Conservation (phyloP, 2,797 vertebrate genomes). For the Lates japonicus region DNA sequence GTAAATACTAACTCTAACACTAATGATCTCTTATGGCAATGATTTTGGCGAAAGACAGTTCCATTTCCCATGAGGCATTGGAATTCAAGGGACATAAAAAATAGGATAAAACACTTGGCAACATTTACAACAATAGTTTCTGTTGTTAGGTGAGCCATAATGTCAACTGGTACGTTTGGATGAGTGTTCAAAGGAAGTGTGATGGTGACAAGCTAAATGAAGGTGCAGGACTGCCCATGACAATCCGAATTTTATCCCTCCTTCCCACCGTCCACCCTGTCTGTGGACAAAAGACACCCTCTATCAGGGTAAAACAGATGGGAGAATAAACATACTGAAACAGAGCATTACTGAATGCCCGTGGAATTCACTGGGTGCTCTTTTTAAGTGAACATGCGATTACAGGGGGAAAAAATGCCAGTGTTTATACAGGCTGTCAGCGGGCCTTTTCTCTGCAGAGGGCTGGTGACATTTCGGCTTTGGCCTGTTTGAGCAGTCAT, state of each 20-base stretch:
- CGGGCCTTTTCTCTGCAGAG: conserved; percentile 65
- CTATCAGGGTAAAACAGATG: conserved; percentile 66
- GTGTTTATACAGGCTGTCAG: conserved; percentile 84
- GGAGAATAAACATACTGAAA: conserved; percentile 66
- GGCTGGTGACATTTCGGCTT: conserved; percentile 79
- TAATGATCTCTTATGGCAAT: not conserved
- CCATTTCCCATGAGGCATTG: not conserved
- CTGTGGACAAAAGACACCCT: conserved; percentile 59
- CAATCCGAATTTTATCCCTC: conserved; percentile 34
- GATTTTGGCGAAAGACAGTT: not conserved
- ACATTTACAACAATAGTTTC: not conserved
- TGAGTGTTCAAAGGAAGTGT: conserved; percentile 11
- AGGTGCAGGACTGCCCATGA: conserved; percentile 25
- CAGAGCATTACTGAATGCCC: conserved; percentile 72
- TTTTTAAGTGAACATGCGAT: conserved; percentile 82
- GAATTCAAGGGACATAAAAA: not conserved
- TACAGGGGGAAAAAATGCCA: conserved; percentile 62
- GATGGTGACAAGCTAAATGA: conserved; percentile 22
- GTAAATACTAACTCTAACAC: not conserved
- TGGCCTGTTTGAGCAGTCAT: conserved; percentile 76
- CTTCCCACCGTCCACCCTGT: conserved; percentile 24
- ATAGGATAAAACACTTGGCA: not conserved
- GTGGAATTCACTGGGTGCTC: conserved; percentile 81
- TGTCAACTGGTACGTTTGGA: conserved; percentile 14
- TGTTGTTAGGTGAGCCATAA: not conserved